phyloP scores from a whole-genome alignment of 2,113 vertebrate genomes.

The Baryphthengus martii region DNA sequence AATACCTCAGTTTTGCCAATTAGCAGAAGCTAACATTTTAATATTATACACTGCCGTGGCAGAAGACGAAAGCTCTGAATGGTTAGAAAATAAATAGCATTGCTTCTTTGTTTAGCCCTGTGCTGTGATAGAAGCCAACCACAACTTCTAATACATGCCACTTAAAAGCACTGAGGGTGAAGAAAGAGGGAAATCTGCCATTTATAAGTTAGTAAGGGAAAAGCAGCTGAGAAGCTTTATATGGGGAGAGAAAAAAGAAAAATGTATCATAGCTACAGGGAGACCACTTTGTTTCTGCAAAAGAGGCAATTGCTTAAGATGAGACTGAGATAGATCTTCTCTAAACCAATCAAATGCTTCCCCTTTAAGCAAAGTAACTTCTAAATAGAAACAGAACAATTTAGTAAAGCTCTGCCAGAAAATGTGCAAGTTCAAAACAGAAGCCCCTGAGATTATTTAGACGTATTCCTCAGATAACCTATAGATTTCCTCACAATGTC shows the following conservation, averaged over 20 bases:
- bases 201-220: not conserved
- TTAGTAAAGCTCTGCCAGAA: not conserved
- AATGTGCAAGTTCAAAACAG: not conserved
- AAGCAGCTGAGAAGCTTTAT: not conserved
- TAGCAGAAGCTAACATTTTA: not conserved
- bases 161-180: not conserved
- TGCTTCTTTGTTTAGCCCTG: not conserved
- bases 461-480: not conserved
- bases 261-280: not conserved
- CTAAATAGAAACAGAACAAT: not conserved
- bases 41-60: not conserved
- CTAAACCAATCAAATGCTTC: not conserved
- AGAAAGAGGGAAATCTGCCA: not conserved
- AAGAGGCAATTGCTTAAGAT: not conserved
- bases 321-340: not conserved
- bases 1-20: not conserved
- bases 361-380: not conserved
- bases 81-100: not conserved
- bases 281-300: not conserved
- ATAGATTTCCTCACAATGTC: not conserved
- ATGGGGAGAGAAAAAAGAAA: not conserved
- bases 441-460: not conserved
- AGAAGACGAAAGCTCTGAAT: not conserved
- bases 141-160: not conserved
- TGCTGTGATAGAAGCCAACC: not conserved